Base-by-base conservation (phyloP, 2,888 invertebrate genomes). In the Cylindroiulus punctatus region DNA sequence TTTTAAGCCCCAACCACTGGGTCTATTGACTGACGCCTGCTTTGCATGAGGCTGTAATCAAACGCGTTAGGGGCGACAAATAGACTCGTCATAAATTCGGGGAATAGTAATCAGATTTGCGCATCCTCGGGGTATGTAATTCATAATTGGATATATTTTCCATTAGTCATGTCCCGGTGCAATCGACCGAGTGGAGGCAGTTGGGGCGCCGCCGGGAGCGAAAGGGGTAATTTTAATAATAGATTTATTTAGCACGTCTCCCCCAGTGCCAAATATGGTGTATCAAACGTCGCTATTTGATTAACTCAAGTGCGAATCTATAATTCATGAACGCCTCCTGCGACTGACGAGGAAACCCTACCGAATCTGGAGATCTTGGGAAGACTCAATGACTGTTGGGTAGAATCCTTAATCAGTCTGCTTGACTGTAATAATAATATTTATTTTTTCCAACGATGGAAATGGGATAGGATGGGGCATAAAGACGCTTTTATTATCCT, bases 121-220 rank as follows among this genome's bases (percentile, higher is more conserved):
- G 22, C 65, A 65, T 65, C 65, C 65, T 65, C 65, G 26, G 65
- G 65, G 65, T 65, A 65, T 65, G 26, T 65, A 65, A 65, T 65
- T 65, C 65, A 65, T 65, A 65, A 65, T 65, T 65, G 65, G 65
- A 65, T 65, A 65, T 65, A 65, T 65, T 65, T 65, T 65, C 65
- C 65, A 65, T 65, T 65, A 65, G 65, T 65, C 65, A 65, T 65
- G 65, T 65, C 65, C 65, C 65, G 65, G 65, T 65, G 65, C 65
- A 65, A 65, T 65, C 65, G 26, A 22, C 10, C n/a, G 65, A 26
- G 65, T 65, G 26, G n/a, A 65, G 65, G 65, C 19, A 65, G 65
- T 57, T 57, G 57, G 22, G 26, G 26, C 65, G n/a, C 65, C 26
- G 65, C 65, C 65, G 65, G 26, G 65, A 65, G 65, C 65, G 65